Base-by-base conservation (phyloP, 2,113 vertebrate genomes). In the Epinephelus lanceolatus region DNA sequence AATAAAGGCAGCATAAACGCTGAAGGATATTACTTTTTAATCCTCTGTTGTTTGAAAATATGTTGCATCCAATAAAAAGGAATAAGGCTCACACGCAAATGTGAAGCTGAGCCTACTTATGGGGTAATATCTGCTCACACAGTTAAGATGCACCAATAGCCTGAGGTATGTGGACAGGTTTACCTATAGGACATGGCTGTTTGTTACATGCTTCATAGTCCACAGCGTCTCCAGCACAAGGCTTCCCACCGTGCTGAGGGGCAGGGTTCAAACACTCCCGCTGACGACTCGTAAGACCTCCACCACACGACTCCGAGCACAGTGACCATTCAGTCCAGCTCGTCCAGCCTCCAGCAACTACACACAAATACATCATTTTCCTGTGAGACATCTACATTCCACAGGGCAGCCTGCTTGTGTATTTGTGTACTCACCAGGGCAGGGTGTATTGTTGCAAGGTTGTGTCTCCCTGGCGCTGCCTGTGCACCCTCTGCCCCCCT, bases 271-370 rank as follows among this genome's bases (percentile, higher is more conserved):
- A 96, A 81, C 98, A 99, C 71, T 95, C 92, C 5, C 97, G 94
- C 11, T 94, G 94, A 13, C 98, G 95, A 79, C 96, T 97, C 5
- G 92, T 96, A 63, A 99, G 95, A 13, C 98, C 98, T 40, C 98
- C 97, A 0, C 96, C 98, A 71, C 98, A 99, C 10, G 97, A 96
- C 67, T 95, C 94, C 0, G 97, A 96, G 91, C 98, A 99, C 55
- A 89, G 71, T 0, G 97, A 97, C 98, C 98, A 99, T 0, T 97
- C 96, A 10, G 96, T 97, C 98, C 98, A 99, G 65, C 96, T 91
- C 11, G 97, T 96, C 98, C 98, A 99, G 71, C 95, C 96, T 71
- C 98, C 98, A 0, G 97, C 95, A 37, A 99, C 98, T 99, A 21
- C 57, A 86, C 61, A 74, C 51, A 88, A 6, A 79, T 13, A 66